Percentiles rank a stretch among this genome's conserved stretches.
Evolutionary conservation across 92 coral and sea anemone species (phyloP).

Genomic region (Heteractis magnifica): DNA sequence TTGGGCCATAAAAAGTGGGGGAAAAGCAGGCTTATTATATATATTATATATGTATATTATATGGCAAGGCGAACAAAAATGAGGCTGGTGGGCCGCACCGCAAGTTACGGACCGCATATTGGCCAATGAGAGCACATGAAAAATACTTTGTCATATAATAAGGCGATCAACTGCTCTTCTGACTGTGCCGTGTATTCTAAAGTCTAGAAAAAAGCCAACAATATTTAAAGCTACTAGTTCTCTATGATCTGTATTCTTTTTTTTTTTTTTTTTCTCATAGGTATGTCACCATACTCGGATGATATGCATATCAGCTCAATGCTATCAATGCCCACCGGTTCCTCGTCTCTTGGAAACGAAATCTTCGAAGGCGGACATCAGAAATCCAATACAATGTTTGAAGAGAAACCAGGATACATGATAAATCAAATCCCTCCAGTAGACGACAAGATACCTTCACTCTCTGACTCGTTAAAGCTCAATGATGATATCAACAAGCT

Average conservation of each 20-base stretch:
- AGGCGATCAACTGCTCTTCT: no score
- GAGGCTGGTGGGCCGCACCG: no score
- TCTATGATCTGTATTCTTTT: background rate
- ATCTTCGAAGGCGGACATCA: background rate
- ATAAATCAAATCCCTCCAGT: slow-evolving; percentile 7
- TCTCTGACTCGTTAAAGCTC: background rate
- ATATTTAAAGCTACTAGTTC: no score
- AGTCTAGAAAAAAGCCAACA: no score
- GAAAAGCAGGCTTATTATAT: no score
- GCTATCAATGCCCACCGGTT: slow-evolving; percentile 14
- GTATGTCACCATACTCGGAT: background rate
- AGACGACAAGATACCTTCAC: slow-evolving; percentile 14
- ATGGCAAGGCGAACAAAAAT: no score
- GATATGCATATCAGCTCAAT: background rate
- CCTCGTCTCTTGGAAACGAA: slow-evolving; percentile 14
- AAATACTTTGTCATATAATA: no score
- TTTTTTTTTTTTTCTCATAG: background rate
- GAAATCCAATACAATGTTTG: slow-evolving; percentile 10
- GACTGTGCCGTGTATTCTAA: no score
- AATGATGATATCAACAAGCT: background rate
- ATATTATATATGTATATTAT: no score
- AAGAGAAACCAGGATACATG: slow-evolving; percentile 17
- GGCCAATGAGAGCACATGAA: no score
- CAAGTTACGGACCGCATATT: no score
- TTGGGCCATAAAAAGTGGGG: no score